phyloP scores from a whole-genome alignment of 2,113 vertebrate species.

The Dissostichus mawsoni region DNA sequence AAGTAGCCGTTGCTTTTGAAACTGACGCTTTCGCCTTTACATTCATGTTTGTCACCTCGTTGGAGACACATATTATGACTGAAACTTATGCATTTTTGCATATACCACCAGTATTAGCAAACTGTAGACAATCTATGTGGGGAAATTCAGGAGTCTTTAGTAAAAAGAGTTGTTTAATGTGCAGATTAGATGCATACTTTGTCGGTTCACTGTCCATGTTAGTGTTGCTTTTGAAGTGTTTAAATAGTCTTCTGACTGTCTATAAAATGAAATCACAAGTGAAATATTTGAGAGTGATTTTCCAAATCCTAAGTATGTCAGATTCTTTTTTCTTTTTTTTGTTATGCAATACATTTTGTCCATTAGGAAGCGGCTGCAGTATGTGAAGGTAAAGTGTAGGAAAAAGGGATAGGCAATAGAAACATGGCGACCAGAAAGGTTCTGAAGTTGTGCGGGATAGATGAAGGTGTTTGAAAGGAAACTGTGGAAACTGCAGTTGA shows the following conservation, averaged over 20 bases:
- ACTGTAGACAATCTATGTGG: slow-evolving; percentile 74
- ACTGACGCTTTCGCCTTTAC: slow-evolving; percentile 71
- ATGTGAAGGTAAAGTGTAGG: slow-evolving; percentile 23
- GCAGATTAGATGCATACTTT: slow-evolving; percentile 56
- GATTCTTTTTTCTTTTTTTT: neutral
- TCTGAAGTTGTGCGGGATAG: slow-evolving; percentile 4
- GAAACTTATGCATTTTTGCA: slow-evolving; percentile 72
- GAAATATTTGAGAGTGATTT: slow-evolving; percentile 38
- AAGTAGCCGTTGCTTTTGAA: slow-evolving; percentile 85
- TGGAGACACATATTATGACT: slow-evolving; percentile 66
- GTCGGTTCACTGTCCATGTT: slow-evolving; percentile 65
- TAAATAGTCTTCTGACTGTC: slow-evolving; percentile 29
- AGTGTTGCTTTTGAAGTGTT: slow-evolving; percentile 51
- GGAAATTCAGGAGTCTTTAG: slow-evolving; percentile 53
- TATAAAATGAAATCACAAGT: slow-evolving; percentile 45
- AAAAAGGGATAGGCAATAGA: slow-evolving; percentile 11
- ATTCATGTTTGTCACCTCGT: slow-evolving; percentile 56
- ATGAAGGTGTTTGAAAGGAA: slow-evolving; percentile 42
- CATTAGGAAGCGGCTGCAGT: slow-evolving; percentile 17
- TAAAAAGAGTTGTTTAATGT: slow-evolving; percentile 48
- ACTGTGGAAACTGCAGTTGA: slow-evolving; percentile 30
- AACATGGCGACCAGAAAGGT: slow-evolving; percentile 30
- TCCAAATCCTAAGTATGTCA: slow-evolving; percentile 45
- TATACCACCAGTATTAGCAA: slow-evolving; percentile 77
- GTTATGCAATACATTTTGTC: slow-evolving; percentile 13